Evolutionary conservation across 2,888 invertebrate genomes (phyloP).

Genomic region (Patella caerulea): DNA sequence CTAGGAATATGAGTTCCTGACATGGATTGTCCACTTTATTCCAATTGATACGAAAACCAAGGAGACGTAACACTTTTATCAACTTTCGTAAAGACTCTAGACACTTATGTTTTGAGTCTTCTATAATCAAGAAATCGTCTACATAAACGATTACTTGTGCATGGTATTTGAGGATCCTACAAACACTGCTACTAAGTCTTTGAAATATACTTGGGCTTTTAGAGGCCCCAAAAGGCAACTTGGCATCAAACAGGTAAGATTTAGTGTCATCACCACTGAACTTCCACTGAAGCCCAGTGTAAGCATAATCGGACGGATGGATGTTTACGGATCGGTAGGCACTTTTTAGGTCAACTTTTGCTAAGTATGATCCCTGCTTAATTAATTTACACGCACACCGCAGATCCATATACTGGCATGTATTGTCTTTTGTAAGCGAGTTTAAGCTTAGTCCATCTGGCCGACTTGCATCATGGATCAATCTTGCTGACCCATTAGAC

Average conservation of each 20-base stretch:
- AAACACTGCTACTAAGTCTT: background rate
- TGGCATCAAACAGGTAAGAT: background rate
- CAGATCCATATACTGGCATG: constrained; percentile 12
- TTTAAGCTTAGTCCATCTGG: constrained; percentile 2
- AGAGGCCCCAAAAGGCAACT: background rate
- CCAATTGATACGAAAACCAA: no score
- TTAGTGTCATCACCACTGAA: background rate
- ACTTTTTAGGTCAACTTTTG: constrained; percentile 15
- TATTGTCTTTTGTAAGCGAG: background rate
- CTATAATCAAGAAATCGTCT: background rate
- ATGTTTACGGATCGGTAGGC: background rate
- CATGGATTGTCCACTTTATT: no score
- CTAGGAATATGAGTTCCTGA: no score
- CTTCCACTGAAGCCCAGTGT: background rate
- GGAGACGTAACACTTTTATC: no score
- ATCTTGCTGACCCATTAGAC: background rate
- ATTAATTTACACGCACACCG: background rate
- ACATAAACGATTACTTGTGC: background rate
- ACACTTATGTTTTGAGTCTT: background rate
- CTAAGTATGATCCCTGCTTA: background rate
- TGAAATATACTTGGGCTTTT: background rate
- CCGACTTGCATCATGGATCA: constrained; percentile 14
- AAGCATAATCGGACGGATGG: background rate
- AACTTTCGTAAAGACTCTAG: no score
- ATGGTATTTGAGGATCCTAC: background rate